Evolutionary conservation across 2,888 invertebrate genomes (phyloP).

Genomic region (Abscondita cerata): DNA sequence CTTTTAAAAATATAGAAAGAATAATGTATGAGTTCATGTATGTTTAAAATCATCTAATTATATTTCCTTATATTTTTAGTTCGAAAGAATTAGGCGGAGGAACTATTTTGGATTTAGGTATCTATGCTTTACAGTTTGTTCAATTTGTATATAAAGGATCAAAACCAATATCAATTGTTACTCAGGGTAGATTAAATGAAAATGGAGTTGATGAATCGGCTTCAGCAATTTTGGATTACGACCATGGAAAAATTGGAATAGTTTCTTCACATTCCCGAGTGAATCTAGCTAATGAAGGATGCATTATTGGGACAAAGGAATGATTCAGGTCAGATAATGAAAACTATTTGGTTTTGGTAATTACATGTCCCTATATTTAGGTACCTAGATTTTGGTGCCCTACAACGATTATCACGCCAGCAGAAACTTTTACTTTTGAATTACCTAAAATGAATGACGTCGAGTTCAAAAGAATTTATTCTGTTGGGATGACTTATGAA

Average conservation of each 20-base stretch:
- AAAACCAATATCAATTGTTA: conserved; percentile 70
- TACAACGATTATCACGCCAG: conserved; percentile 69
- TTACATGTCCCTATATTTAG: conserved; percentile 52
- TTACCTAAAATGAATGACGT: conserved; percentile 66
- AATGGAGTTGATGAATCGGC: conserved; percentile 75
- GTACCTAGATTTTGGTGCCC: conserved; percentile 75
- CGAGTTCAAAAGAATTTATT: conserved; percentile 60
- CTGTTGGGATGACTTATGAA: conserved; percentile 75
- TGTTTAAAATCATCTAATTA: neutral
- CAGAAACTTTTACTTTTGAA: conserved; percentile 67
- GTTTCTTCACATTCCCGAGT: conserved; percentile 66
- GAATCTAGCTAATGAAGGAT: conserved; percentile 67
- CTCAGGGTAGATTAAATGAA: conserved; percentile 71
- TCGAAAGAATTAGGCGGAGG: conserved; percentile 72
- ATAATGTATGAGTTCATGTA: conserved; percentile 49
- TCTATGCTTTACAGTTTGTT: conserved; percentile 77
- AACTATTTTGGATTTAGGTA: conserved; percentile 78
- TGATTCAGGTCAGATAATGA: conserved; percentile 60
- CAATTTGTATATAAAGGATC: conserved; percentile 72
- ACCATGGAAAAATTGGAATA: conserved; percentile 69
- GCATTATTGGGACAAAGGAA: conserved; percentile 74
- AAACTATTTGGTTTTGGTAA: neutral
- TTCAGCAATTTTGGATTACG: conserved; percentile 69
- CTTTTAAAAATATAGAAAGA: conserved; percentile 64
- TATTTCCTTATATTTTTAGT: conserved; percentile 20